Conservation (phyloP, 2,797 vertebrate species). For the Hemitrygon akajei region DNA sequence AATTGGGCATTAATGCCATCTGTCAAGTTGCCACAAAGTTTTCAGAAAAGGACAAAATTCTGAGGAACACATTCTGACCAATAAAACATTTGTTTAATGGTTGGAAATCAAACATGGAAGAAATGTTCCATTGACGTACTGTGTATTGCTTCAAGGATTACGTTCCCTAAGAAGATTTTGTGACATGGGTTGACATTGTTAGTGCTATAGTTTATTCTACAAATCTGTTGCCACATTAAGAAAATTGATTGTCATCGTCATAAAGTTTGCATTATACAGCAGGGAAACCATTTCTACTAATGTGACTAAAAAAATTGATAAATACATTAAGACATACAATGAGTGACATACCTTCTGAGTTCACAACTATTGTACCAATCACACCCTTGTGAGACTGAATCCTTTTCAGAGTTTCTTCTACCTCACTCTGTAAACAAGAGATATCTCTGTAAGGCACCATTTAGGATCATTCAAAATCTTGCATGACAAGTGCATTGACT, state of each 20-base stretch:
- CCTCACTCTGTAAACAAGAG: conserved; percentile 55
- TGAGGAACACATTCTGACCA: neutral
- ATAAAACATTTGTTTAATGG: neutral
- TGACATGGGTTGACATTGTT: neutral
- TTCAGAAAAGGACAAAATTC: no score
- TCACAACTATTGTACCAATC: conserved; percentile 62
- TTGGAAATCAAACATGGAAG: neutral
- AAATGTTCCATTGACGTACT: neutral
- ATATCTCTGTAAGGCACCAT: neutral
- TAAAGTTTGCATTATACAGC: no score
- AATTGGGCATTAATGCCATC: neutral
- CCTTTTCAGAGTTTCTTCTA: conserved; percentile 69
- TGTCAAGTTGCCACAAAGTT: no score
- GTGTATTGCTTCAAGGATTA: neutral
- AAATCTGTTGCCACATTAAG: neutral
- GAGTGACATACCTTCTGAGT: conserved; percentile 58
- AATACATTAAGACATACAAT: neutral
- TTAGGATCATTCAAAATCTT: neutral
- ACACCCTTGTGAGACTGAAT: conserved; percentile 68
- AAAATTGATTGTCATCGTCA: neutral
- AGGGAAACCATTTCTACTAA: no score
- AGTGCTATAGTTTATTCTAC: no score
- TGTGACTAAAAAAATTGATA: neutral
- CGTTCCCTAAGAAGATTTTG: neutral
- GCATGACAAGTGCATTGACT: neutral